Conservation (phyloP, 1,140 invertebrate species). For the Drosophila bocqueti region DNA sequence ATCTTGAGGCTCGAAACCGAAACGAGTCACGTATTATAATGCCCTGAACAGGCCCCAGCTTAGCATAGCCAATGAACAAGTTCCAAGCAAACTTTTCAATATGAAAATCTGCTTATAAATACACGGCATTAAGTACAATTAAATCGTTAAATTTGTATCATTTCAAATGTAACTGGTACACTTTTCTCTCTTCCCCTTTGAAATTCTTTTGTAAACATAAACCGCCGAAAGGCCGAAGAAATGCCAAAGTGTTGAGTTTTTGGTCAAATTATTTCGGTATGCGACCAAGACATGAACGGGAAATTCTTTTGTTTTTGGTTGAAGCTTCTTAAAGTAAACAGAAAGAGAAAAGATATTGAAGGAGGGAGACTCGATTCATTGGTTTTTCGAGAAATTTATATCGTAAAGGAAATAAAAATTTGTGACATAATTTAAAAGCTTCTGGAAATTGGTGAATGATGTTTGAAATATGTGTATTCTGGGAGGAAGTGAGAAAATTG, state of each 20-base stretch:
- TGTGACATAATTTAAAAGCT: slow-evolving; percentile 31
- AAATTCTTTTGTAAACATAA: slow-evolving; percentile 11
- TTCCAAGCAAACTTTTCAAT: slow-evolving; percentile 5
- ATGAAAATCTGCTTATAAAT: slow-evolving; percentile 62
- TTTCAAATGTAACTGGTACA: slow-evolving; percentile 67
- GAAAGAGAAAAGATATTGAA: not conserved
- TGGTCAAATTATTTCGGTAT: slow-evolving; percentile 66
- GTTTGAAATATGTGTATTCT: slow-evolving; percentile 8
- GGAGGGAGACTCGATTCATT: not conserved
- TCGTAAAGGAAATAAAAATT: slow-evolving; percentile 50
- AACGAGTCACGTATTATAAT: slow-evolving; percentile 65
- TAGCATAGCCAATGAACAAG: slow-evolving; percentile 25
- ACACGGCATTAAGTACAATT: slow-evolving; percentile 44
- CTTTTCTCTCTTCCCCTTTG: slow-evolving; percentile 14
- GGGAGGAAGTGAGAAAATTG: slow-evolving; percentile 5
- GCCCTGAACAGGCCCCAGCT: slow-evolving; percentile 2
- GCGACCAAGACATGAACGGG: slow-evolving; percentile 54
- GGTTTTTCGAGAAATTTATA: slow-evolving; percentile 33
- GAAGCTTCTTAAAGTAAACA: slow-evolving; percentile 17
- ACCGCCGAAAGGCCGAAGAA: slow-evolving; percentile 15
- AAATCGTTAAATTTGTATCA: slow-evolving; percentile 30
- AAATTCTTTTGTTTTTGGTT: slow-evolving; percentile 44
- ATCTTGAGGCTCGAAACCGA: slow-evolving; percentile 47
- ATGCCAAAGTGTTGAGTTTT: slow-evolving; percentile 65
- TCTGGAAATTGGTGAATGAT: slow-evolving; percentile 14